Conservation (phyloP, 2,797 vertebrate genomes). For the Nyctibius grandis region DNA sequence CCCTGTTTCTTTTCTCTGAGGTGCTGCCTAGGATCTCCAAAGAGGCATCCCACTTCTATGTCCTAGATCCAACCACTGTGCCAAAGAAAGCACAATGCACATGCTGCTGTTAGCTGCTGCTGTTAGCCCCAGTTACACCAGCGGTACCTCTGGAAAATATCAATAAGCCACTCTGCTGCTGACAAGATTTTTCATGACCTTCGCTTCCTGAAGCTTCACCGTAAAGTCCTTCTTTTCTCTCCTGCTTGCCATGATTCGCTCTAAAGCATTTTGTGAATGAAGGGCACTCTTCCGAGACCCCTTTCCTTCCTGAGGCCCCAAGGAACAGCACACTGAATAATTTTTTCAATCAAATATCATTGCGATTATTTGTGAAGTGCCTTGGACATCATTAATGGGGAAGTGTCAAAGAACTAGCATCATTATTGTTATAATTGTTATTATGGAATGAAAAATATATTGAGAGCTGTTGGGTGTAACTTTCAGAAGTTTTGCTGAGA, state of each 20-base stretch:
- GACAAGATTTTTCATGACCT: background rate
- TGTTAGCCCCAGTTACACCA: background rate
- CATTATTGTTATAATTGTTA: background rate
- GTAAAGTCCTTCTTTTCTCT: background rate
- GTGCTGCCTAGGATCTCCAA: background rate
- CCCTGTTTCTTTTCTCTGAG: background rate
- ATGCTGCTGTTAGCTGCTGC: background rate
- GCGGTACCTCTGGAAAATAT: background rate
- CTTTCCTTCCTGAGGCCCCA: background rate
- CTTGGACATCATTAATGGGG: background rate
- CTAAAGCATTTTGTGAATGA: background rate
- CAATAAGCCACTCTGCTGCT: background rate
- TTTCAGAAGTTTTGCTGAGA: slow-evolving; percentile 5
- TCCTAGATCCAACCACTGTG: background rate
- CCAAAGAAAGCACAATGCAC: background rate
- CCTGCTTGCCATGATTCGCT: background rate
- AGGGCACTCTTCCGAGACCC: background rate
- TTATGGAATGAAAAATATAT: background rate
- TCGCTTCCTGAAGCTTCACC: background rate
- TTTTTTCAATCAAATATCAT: slow-evolving; percentile 10
- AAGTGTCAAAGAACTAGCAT: slow-evolving; percentile 4
- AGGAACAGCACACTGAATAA: background rate
- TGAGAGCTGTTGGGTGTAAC: background rate
- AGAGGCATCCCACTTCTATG: background rate
- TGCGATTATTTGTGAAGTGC: background rate